These are phyloP conservation scores for Drosophila kikkawai DNA, from an alignment of 1,140 invertebrate genomes.

Conservation along the genomic window DNA sequence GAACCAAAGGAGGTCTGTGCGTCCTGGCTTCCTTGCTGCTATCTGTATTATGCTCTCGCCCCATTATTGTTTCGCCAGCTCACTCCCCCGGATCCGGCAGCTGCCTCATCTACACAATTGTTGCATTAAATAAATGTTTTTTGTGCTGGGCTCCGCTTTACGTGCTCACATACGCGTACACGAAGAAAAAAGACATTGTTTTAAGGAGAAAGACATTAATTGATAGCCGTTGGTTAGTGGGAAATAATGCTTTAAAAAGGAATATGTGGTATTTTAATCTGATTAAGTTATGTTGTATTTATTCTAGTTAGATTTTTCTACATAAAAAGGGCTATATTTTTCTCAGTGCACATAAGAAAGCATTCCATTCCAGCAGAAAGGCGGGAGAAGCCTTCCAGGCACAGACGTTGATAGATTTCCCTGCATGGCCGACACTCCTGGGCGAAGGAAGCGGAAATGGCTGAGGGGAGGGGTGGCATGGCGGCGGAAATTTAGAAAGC, in stretches of 20 bases:
- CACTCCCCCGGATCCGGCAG: conserved; percentile 36
- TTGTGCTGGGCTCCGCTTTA: conserved; percentile 18
- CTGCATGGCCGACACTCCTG: conserved; percentile 40
- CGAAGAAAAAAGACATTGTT: neutral
- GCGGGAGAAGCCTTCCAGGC: conserved; percentile 41
- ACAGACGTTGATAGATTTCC: conserved; percentile 78
- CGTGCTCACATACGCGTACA: conserved; percentile 23
- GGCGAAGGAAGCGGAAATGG: conserved; percentile 37
- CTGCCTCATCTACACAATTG: conserved; percentile 76
- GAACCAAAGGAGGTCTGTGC: neutral
- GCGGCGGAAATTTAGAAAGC: conserved; percentile 34
- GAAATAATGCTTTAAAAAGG: neutral
- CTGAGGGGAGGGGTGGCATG: neutral
- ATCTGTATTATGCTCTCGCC: conserved; percentile 47
- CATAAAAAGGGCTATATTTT: neutral
- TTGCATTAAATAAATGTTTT: conserved; percentile 80
- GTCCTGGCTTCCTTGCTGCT: conserved; percentile 11
- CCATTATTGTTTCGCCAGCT: conserved; percentile 45
- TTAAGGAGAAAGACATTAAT: too few species aligned
- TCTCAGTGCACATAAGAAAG: conserved; percentile 2
- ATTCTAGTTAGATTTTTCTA: neutral
- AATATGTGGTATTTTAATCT: neutral
- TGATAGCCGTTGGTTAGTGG: accelerated
- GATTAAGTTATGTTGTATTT: neutral
- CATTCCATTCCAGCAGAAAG: conserved; percentile 23